A percentile compares a stretch with the other conserved stretches of the same genome.
Conservation (phyloP, 2,797 vertebrate genomes). For the Pseudocheirus occidentalis region DNA sequence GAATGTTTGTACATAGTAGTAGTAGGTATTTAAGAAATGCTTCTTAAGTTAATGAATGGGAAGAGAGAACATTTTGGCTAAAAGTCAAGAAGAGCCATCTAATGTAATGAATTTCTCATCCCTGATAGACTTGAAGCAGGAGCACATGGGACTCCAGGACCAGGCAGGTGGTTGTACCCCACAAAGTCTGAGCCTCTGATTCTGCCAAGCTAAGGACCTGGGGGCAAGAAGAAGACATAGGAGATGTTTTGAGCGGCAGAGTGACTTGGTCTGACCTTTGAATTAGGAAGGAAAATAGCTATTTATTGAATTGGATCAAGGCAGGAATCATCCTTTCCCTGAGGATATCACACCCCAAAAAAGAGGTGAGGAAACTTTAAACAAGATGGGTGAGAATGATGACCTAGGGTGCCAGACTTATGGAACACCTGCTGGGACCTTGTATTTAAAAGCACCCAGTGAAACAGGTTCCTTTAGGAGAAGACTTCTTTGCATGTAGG, state of each 20-base stretch:
- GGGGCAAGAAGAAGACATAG: neutral
- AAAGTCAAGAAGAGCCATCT: neutral
- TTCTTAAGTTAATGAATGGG: neutral
- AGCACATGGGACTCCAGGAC: neutral
- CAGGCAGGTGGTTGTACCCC: neutral
- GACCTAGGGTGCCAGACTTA: neutral
- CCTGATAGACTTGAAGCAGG: neutral
- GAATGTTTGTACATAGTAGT: neutral
- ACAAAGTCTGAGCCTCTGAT: neutral
- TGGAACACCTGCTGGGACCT: neutral
- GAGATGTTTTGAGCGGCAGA: neutral
- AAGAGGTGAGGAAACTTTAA: neutral
- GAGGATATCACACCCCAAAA: neutral
- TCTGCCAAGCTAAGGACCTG: neutral
- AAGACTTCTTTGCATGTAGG: neutral
- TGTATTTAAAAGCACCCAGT: neutral
- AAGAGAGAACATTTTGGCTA: neutral
- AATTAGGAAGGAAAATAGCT: neutral
- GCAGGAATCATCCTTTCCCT: neutral
- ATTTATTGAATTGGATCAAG: neutral
- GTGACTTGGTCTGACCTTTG: neutral
- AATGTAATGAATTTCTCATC: neutral
- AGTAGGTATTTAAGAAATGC: neutral
- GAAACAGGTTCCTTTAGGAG: neutral
- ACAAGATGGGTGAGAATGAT: neutral